These are phyloP conservation scores for Brachyhypopomus occidentalis DNA, from an alignment of 2,113 vertebrate species.

Conservation along the genomic window DNA sequence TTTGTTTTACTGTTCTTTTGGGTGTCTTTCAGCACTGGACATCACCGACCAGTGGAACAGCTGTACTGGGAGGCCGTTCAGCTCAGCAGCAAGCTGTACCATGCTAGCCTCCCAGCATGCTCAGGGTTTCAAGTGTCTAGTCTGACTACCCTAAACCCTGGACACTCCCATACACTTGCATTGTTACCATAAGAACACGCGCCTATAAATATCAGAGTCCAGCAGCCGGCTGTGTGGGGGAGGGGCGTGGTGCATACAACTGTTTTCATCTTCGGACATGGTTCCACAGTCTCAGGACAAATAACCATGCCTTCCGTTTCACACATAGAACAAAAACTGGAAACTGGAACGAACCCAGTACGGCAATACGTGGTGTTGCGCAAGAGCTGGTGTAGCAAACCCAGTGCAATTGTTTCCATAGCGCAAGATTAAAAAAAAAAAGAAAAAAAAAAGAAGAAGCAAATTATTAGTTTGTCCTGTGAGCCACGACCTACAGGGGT, in stretches of 20 bases:
- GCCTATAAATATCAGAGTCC: constrained; percentile 71
- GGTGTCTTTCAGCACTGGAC: neutral
- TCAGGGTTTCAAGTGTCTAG: constrained; percentile 51
- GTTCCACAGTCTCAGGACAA: constrained; percentile 16
- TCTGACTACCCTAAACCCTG: constrained; percentile 44
- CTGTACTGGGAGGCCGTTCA: constrained; percentile 5
- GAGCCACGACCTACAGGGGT: neutral
- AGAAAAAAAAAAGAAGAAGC: neutral
- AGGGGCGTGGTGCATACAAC: constrained; percentile 60
- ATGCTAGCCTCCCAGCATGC: constrained; percentile 7
- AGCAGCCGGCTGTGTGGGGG: constrained; percentile 65
- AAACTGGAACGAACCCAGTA: neutral
- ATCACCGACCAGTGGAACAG: neutral
- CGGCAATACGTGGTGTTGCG: neutral
- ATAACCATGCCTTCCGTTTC: neutral
- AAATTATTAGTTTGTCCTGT: neutral
- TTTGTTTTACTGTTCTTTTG: neutral
- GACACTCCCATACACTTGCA: constrained; percentile 54
- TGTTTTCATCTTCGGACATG: constrained; percentile 59
- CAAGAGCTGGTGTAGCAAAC: neutral
- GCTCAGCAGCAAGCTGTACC: constrained; percentile 31
- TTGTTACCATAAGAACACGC: constrained; percentile 67
- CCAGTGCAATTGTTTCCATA: neutral
- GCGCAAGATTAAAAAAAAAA: neutral
- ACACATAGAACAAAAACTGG: neutral